These are phyloP conservation scores for Zaprionus vittiger DNA, from an alignment of 1,140 invertebrate genomes.

Conservation along the genomic window DNA sequence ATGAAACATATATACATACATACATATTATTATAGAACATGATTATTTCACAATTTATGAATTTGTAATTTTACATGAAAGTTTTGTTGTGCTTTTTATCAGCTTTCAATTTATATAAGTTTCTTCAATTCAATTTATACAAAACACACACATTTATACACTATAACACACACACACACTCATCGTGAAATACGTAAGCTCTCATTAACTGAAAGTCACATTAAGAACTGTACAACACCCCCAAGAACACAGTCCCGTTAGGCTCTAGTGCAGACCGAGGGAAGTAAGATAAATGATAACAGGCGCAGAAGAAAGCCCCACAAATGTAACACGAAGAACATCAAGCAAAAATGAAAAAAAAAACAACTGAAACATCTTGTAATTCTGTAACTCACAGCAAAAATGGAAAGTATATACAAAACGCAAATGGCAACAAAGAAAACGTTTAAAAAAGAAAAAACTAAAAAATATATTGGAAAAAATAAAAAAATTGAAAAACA, in stretches of 20 bases:
- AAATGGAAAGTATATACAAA: constrained; percentile 64
- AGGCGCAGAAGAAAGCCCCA: constrained; percentile 43
- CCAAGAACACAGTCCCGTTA: not conserved
- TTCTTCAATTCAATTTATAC: constrained; percentile 28
- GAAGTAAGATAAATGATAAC: constrained; percentile 18
- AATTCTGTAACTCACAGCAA: constrained; percentile 71
- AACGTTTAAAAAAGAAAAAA: constrained; percentile 68
- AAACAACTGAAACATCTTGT: constrained; percentile 18
- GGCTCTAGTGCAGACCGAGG: constrained; percentile 4
- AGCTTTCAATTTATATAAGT: constrained; percentile 37
- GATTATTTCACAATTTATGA: constrained; percentile 29
- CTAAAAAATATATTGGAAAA: constrained; percentile 70
- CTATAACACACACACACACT: constrained; percentile 10
- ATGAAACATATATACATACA: constrained; percentile 15
- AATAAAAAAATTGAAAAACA: constrained; percentile 83
- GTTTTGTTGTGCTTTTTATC: constrained; percentile 40
- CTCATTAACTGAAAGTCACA: constrained; percentile 39
- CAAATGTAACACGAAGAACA: constrained; percentile 54
- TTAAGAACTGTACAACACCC: not conserved
- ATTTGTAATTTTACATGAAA: constrained; percentile 48
- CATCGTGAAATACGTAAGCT: constrained; percentile 38
- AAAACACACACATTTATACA: constrained; percentile 17
- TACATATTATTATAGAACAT: constrained; percentile 24
- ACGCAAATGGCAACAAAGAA: constrained; percentile 67
- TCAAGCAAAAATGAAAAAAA: constrained; percentile 48